Percentiles rank a stretch among this genome's conserved stretches.
Conservation (phyloP, 2,888 invertebrate genomes). For the Tetranychus truncatus region DNA sequence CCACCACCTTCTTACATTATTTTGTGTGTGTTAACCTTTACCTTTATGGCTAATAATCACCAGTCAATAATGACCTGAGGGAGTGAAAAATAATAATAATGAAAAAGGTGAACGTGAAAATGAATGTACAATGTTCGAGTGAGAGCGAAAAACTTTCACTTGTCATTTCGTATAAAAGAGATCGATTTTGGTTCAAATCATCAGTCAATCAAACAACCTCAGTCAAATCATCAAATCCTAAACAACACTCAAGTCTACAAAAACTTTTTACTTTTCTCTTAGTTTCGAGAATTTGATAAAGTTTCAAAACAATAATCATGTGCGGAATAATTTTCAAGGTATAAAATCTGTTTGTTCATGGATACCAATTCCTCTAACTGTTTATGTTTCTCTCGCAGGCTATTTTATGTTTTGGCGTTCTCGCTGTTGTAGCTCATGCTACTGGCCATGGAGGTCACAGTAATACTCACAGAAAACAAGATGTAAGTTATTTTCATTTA, state of each 20-base stretch:
- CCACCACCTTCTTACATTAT: too few relatives aligned
- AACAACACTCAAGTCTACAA: neutral
- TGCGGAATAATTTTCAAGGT: conserved; percentile 8
- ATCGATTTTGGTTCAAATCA: neutral
- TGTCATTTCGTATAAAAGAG: neutral
- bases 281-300: neutral
- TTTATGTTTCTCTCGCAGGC: neutral
- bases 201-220: neutral
- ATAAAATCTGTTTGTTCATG: neutral
- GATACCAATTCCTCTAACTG: neutral
- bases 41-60: neutral
- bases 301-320: neutral
- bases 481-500: conserved; percentile 14
- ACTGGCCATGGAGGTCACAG: conserved; percentile 19
- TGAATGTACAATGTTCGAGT: neutral
- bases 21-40: neutral
- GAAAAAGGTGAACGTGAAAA: neutral
- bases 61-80: neutral
- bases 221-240: neutral
- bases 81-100: neutral
- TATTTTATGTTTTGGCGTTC: neutral
- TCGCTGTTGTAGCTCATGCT: neutral
- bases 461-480: conserved; percentile 21
- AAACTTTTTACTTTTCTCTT: neutral
- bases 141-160: neutral